These are phyloP conservation scores for Hippocampus comes DNA, from an alignment of 2,113 vertebrate genomes.

Conservation along the genomic window DNA sequence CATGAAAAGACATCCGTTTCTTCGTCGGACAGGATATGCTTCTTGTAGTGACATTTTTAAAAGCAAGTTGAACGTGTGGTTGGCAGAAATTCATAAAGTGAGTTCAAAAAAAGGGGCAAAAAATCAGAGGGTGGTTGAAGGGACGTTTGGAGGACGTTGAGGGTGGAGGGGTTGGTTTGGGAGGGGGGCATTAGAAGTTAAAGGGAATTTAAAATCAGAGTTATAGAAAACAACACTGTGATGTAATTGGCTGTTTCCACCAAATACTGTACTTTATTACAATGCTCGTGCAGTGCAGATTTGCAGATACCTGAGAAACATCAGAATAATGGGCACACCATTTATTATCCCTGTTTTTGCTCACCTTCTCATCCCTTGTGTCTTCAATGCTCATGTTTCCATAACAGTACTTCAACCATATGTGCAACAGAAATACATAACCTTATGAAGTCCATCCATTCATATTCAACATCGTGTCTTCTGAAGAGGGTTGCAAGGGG, in stretches of 20 bases:
- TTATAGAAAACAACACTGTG: slow-evolving; percentile 8
- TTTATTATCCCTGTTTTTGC: slow-evolving; percentile 42
- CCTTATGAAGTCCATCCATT: neutral
- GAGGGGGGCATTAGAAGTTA: too few species aligned
- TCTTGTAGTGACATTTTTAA: slow-evolving; percentile 2
- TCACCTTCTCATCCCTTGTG: slow-evolving; percentile 24
- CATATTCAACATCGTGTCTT: too few species aligned
- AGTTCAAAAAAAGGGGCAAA: neutral
- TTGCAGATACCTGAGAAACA: slow-evolving; percentile 37
- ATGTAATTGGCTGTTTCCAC: slow-evolving; percentile 2
- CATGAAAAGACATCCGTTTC: slow-evolving; percentile 35
- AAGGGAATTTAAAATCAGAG: neutral
- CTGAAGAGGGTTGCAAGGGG: too few species aligned
- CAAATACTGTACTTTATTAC: slow-evolving; percentile 15
- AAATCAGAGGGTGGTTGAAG: neutral
- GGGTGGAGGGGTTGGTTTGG: neutral
- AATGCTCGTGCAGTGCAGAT: slow-evolving; percentile 26
- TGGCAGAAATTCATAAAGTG: neutral
- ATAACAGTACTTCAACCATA: neutral
- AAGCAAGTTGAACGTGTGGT: neutral
- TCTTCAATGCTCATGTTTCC: slow-evolving; percentile 31
- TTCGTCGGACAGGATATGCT: slow-evolving; percentile 23
- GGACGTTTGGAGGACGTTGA: neutral
- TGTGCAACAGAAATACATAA: neutral
- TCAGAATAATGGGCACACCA: slow-evolving; percentile 23